A percentile compares a stretch with the other conserved stretches of the same genome.
Evolutionary conservation across 1,140 invertebrate species (phyloP).

Genomic region (Hyles vespertilio): DNA sequence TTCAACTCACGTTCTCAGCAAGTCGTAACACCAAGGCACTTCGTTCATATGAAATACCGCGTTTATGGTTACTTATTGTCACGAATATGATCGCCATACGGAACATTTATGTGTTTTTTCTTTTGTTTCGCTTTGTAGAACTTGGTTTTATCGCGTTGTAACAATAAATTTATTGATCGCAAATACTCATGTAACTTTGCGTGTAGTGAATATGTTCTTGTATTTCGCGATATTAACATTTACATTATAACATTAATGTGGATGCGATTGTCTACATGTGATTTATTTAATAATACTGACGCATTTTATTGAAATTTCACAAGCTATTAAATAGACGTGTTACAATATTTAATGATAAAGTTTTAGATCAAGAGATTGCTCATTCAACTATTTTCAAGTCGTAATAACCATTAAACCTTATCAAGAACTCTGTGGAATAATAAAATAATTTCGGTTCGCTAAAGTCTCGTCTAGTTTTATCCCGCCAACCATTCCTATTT

Average conservation of each 20-base stretch:
- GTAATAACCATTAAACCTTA: too few relatives aligned
- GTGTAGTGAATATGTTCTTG: constrained; percentile 11
- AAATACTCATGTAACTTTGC: constrained; percentile 2
- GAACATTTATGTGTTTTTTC: constrained; percentile 39
- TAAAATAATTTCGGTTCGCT: too few relatives aligned
- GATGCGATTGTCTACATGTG: too few relatives aligned
- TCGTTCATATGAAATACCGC: constrained; percentile 56
- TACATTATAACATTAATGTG: neutral
- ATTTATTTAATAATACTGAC: too few relatives aligned
- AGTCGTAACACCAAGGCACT: constrained; percentile 51
- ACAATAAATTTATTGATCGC: constrained; percentile 21
- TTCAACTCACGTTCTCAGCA: constrained; percentile 50
- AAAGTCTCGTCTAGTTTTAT: too few relatives aligned
- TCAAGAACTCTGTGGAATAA: too few relatives aligned
- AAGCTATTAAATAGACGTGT: too few relatives aligned
- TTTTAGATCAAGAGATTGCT: too few relatives aligned
- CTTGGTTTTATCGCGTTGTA: constrained; percentile 23
- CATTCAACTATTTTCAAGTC: too few relatives aligned
- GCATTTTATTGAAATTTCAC: too few relatives aligned
- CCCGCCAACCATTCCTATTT: too few relatives aligned
- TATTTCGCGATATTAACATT: neutral
- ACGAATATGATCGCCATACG: constrained; percentile 38
- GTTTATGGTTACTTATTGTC: constrained; percentile 59
- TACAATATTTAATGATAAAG: too few relatives aligned
- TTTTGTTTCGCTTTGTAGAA: constrained; percentile 24